These are phyloP conservation scores for Vireo altiloquus DNA, from an alignment of 2,113 vertebrate genomes.

Conservation along the genomic window DNA sequence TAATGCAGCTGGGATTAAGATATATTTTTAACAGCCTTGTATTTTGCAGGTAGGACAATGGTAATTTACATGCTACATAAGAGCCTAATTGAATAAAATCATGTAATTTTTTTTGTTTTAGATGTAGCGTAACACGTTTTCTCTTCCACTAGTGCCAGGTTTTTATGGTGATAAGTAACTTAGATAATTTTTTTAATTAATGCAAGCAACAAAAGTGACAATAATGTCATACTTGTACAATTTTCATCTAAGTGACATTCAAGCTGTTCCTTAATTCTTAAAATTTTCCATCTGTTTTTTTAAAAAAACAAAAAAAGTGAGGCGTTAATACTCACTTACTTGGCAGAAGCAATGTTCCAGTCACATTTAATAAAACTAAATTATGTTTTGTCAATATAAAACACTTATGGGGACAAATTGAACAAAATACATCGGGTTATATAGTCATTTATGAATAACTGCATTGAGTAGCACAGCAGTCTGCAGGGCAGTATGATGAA, in stretches of 20 bases:
- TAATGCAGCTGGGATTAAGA: conserved; percentile 41
- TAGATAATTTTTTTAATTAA: background rate
- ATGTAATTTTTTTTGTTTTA: background rate
- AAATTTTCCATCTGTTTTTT: conserved; percentile 15
- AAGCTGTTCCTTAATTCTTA: conserved; percentile 50
- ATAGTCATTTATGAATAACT: background rate
- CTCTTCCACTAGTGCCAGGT: background rate
- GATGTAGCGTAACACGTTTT: background rate
- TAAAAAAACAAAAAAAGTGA: background rate
- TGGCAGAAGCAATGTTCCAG: background rate
- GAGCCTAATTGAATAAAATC: background rate
- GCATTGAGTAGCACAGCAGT: background rate
- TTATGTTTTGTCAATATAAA: conserved; percentile 46
- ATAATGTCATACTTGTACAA: conserved; percentile 17
- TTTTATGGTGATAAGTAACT: background rate
- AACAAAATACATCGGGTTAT: background rate
- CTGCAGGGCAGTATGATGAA: background rate
- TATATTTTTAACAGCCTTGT: background rate
- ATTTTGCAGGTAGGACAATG: conserved; percentile 6
- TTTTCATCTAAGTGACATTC: conserved; percentile 24
- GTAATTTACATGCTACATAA: background rate
- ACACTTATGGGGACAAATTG: background rate
- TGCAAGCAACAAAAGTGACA: conserved; percentile 16
- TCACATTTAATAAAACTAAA: conserved; percentile 34
- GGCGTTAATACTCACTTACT: background rate